Conservation (phyloP, 2,113 vertebrate genomes). For the Sinocyclocheilus rhinocerous region DNA sequence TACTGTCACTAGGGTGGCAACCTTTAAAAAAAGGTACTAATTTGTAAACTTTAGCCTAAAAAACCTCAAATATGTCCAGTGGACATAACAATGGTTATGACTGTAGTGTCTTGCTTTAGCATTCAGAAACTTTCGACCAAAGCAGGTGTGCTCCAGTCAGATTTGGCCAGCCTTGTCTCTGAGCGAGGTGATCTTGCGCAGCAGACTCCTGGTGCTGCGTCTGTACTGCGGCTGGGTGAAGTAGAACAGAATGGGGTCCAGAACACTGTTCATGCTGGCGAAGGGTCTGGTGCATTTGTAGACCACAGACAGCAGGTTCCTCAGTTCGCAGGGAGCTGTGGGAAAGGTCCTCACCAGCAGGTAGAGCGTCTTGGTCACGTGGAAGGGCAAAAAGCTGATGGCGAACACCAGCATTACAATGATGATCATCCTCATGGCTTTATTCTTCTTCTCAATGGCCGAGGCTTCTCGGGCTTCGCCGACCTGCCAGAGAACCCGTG, state of each 20-base stretch:
- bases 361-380: slow-evolving; percentile 92
- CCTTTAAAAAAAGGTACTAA: too few relatives aligned
- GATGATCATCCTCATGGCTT: slow-evolving; percentile 87
- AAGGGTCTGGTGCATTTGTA: slow-evolving; percentile 94
- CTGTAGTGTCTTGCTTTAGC: not conserved
- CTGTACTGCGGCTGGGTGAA: slow-evolving; percentile 90
- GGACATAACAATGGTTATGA: not conserved
- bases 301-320: slow-evolving; percentile 85
- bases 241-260: slow-evolving; percentile 96
- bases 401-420: slow-evolving; percentile 86
- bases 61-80: not conserved
- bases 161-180: slow-evolving; percentile 63
- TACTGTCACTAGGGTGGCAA: too few relatives aligned
- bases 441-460: slow-evolving; percentile 79
- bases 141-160: slow-evolving; percentile 38
- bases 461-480: slow-evolving; percentile 67
- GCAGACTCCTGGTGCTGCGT: slow-evolving; percentile 76
- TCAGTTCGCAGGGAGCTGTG: slow-evolving; percentile 64
- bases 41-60: too few relatives aligned
- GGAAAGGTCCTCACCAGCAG: slow-evolving; percentile 81
- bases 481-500: slow-evolving; percentile 82
- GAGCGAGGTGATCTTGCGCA: slow-evolving; percentile 81
- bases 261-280: slow-evolving; percentile 93
- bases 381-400: slow-evolving; percentile 94
- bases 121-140: not conserved